Percentiles rank a stretch among this genome's conserved stretches.
Conservation (phyloP, 2,113 vertebrate genomes). For the Thalassoma bifasciatum region DNA sequence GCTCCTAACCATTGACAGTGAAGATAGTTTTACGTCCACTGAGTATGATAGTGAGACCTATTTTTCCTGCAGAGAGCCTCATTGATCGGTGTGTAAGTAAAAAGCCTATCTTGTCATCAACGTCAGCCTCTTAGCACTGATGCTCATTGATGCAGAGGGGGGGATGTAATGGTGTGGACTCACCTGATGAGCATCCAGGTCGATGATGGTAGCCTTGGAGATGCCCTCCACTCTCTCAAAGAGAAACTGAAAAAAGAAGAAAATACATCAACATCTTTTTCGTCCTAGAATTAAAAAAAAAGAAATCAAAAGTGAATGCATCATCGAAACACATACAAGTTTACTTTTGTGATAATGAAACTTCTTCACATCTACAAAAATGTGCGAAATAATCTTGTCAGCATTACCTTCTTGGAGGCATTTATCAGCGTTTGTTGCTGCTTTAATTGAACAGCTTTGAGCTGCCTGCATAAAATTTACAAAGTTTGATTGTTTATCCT, state of each 20-base stretch:
- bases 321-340: no score
- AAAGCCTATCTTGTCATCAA: conserved; percentile 38
- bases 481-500: no score
- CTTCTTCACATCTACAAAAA: no score
- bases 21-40: conserved; percentile 23
- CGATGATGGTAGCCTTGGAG: conserved; percentile 93
- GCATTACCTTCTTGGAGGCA: no score
- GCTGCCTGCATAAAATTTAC: no score
- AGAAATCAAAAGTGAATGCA: neutral
- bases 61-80: conserved; percentile 28
- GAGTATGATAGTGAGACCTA: conserved; percentile 43
- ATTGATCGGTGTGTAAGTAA: conserved; percentile 33
- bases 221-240: conserved; percentile 94
- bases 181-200: conserved; percentile 98
- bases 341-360: no score
- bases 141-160: conserved; percentile 16
- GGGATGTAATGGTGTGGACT: conserved; percentile 67
- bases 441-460: no score
- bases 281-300: neutral
- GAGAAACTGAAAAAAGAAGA: conserved; percentile 90
- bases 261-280: no score
- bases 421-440: no score
- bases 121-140: conserved; percentile 1
- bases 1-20: conserved; percentile 14
- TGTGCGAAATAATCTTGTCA: no score